Percentiles rank a stretch among this genome's conserved stretches.
phyloP scores from a whole-genome alignment of 2,888 invertebrate genomes.

The Eubasilissa splendida region DNA sequence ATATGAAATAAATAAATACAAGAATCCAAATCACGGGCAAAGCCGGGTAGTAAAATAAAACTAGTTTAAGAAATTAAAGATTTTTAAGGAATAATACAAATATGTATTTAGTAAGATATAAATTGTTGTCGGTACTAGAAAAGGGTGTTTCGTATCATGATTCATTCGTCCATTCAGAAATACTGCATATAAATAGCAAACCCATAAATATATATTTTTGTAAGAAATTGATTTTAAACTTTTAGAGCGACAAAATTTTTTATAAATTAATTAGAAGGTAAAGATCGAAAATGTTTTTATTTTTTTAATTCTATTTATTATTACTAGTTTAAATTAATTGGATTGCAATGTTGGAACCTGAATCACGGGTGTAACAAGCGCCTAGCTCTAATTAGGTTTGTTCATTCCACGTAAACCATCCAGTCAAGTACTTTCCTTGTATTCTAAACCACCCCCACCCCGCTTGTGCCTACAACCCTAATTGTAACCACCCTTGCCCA shows the following conservation, averaged over 20 bases:
- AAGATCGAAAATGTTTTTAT: neutral
- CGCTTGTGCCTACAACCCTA: neutral
- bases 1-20: too few species aligned
- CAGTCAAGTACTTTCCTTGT: constrained; percentile 51
- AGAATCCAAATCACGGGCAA: too few species aligned
- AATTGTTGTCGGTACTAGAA: too few species aligned
- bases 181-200: too few species aligned
- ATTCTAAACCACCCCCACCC: constrained; percentile 12
- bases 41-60: too few species aligned
- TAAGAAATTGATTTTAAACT: too few species aligned
- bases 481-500: constrained; percentile 13
- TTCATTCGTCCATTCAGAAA: too few species aligned
- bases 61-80: too few species aligned
- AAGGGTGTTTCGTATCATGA: too few species aligned
- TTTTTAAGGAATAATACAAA: too few species aligned
- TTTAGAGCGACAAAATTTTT: neutral
- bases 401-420: constrained; percentile 57
- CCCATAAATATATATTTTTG: too few species aligned
- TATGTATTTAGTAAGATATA: too few species aligned
- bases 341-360: neutral
- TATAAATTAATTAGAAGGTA: neutral
- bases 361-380: constrained; percentile 54
- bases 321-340: constrained; percentile 1
- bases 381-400: constrained; percentile 58
- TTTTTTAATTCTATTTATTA: neutral